These are phyloP conservation scores for Elmis aenea DNA, from an alignment of 2,888 invertebrate species.

Conservation along the genomic window DNA sequence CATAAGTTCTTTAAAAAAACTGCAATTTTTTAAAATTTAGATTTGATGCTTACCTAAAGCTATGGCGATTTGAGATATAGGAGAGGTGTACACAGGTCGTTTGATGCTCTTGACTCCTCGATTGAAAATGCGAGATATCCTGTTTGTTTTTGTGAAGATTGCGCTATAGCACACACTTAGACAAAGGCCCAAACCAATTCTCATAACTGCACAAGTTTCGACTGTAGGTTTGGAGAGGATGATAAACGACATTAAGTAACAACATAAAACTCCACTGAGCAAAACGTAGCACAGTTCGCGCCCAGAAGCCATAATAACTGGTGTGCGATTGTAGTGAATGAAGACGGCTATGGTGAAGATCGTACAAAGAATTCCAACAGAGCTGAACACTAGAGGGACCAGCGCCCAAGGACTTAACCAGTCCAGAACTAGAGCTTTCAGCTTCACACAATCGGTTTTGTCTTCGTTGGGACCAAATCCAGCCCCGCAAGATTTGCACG, in stretches of 20 bases:
- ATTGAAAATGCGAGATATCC: conserved; percentile 69
- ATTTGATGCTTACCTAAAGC: conserved; percentile 52
- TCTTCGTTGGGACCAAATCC: conserved; percentile 52
- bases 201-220: conserved; percentile 59
- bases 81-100: conserved; percentile 69
- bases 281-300: conserved; percentile 73
- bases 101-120: conserved; percentile 65
- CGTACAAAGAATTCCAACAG: conserved; percentile 57
- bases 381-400: conserved; percentile 58
- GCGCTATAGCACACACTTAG: conserved; percentile 71
- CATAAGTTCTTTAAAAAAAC: no score
- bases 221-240: conserved; percentile 63
- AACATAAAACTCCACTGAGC: conserved; percentile 62
- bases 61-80: conserved; percentile 68
- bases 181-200: conserved; percentile 66
- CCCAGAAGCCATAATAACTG: conserved; percentile 71
- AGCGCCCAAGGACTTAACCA: conserved; percentile 64
- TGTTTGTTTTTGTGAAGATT: conserved; percentile 70
- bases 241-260: conserved; percentile 67
- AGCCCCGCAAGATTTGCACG: conserved; percentile 53
- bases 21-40: no score
- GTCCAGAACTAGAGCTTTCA: conserved; percentile 55
- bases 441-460: conserved; percentile 52
- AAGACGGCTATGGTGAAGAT: conserved; percentile 61
- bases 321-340: conserved; percentile 48